Evolutionary conservation across 2,888 invertebrate species (phyloP), one percentile per base, ranked within the genome.

Genomic region (Danaus chrysippus): DNA sequence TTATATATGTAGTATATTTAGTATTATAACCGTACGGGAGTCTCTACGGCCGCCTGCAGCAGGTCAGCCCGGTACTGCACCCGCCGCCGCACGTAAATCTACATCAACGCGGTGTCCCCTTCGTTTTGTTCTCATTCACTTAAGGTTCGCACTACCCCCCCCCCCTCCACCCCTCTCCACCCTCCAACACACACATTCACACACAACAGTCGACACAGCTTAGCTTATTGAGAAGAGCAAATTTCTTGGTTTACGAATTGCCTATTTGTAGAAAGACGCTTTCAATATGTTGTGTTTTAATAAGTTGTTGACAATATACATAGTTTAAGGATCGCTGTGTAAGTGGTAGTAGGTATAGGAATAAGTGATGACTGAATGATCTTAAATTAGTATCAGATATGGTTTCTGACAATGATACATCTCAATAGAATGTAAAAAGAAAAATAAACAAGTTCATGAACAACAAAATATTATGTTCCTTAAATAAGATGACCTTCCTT

Each of bases 51-150:
- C 8, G 42, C 52, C 41, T 71, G 67, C 65, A 73, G 67, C 73
- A 69, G 72, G 71, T 68, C 77, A 76, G 76, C 76, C 81, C 89
- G 84, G 87, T 89, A 89, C 87, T 86, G 90, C 89, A 89, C 89
- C 76, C 77, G 77, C 79, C 74, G 71, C 75, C 76, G 78, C 81
- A 76, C 84, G 86, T 88, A 87, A 87, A 87, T 87, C 87, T 85
- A 83, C 86, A 88, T 87, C 87, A 86, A 84, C 85, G 81, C 81
- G 78, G 75, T 84, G 86, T 84, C 84, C 78, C 79, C 75, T 78
- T 85, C 81, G 82, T 87, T 86, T 87, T 88, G 82, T 77, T 86
- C 82, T 78, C 82, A 81, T 85, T 83, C 82, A 83, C 82, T 78
- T 78, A 78, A 73, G 74, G 69, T 71, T 65, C 68, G 66, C 66